These are phyloP conservation scores for Peucedramus taeniatus DNA, from an alignment of 2,113 vertebrate species.

Conservation along the genomic window DNA sequence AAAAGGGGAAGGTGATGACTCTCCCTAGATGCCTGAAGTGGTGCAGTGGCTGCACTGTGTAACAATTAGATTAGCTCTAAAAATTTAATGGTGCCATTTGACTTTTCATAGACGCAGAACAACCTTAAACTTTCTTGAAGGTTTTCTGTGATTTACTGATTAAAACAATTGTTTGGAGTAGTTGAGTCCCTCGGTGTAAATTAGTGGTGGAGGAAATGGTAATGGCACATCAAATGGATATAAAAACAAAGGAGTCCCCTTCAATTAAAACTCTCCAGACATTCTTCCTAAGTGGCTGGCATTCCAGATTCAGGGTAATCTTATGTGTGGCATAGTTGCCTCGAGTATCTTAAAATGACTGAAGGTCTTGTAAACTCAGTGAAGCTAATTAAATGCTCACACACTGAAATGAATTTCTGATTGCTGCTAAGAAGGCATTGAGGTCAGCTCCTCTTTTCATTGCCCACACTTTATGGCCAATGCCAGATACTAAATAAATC, in stretches of 20 bases:
- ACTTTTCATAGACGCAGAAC: constrained; percentile 57
- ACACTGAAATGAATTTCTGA: constrained; percentile 64
- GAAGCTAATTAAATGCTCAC: constrained; percentile 73
- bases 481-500: constrained; percentile 67
- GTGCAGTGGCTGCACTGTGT: constrained; percentile 8
- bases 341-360: constrained; percentile 67
- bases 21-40: background rate
- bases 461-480: constrained; percentile 56
- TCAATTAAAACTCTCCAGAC: constrained; percentile 71
- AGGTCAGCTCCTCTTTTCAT: constrained; percentile 56
- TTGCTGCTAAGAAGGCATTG: constrained; percentile 57
- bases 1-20: background rate
- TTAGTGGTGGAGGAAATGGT: constrained; percentile 53
- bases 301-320: constrained; percentile 54
- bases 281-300: constrained; percentile 38
- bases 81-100: constrained; percentile 62
- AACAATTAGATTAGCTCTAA: constrained; percentile 62
- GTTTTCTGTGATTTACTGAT: constrained; percentile 66
- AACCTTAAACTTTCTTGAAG: constrained; percentile 70
- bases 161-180: constrained; percentile 68
- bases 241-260: constrained; percentile 68
- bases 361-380: constrained; percentile 49
- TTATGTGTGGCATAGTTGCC: constrained; percentile 20
- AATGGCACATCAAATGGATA: constrained; percentile 64
- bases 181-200: constrained; percentile 45